These are phyloP conservation scores for Eptatretus burgeri DNA, from an alignment of 2,113 vertebrate genomes.

Conservation along the genomic window DNA sequence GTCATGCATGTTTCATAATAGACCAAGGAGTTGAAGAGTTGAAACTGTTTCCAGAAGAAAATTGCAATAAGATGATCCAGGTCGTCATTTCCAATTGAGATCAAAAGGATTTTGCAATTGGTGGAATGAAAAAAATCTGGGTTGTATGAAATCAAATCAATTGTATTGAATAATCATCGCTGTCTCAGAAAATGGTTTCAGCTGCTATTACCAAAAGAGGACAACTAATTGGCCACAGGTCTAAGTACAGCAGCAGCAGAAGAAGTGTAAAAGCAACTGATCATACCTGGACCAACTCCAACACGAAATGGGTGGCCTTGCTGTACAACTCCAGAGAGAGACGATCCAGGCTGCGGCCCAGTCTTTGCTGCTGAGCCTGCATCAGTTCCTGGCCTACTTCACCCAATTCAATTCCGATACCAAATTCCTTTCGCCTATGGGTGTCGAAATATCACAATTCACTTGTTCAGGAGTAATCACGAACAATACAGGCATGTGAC, in stretches of 20 bases:
- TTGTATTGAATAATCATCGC: not conserved
- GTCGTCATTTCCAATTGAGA: too few relatives aligned
- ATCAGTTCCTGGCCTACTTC: conserved; percentile 22
- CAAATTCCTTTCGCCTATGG: conserved; percentile 26
- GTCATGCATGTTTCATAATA: too few relatives aligned
- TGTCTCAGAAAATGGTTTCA: not conserved
- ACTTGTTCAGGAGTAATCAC: not conserved
- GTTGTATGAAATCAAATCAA: too few relatives aligned
- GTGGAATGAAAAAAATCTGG: too few relatives aligned
- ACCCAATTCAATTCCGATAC: conserved; percentile 23
- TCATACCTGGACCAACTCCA: conserved; percentile 33
- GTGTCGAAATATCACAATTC: too few relatives aligned
- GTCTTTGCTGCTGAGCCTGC: conserved; percentile 21
- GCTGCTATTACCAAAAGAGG: not conserved
- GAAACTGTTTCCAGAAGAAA: too few relatives aligned
- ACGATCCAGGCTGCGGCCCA: conserved; percentile 28
- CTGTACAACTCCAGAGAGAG: conserved; percentile 33
- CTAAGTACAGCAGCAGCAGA: not conserved
- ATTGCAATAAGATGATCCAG: too few relatives aligned
- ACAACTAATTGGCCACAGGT: not conserved
- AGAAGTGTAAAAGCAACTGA: not conserved
- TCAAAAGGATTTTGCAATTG: too few relatives aligned
- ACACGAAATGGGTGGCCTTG: conserved; percentile 36
- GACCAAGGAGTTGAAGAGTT: too few relatives aligned
- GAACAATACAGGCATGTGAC: not conserved